Percentiles rank a stretch among this genome's conserved stretches.
Evolutionary conservation across 2,888 invertebrate genomes (phyloP).

Genomic region (Leptura quadrifasciata): DNA sequence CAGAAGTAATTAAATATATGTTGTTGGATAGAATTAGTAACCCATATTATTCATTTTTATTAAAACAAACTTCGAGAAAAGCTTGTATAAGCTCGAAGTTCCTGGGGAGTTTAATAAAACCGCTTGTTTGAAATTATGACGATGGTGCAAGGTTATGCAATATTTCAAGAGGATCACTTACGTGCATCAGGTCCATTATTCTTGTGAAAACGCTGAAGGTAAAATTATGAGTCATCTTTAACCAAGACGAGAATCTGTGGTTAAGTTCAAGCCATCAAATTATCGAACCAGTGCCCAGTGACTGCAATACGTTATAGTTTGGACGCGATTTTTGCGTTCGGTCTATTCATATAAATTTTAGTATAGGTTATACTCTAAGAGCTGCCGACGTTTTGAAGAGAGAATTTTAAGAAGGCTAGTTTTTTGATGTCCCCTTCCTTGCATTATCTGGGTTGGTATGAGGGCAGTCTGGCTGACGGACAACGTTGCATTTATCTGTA

Average conservation of each 20-base stretch:
- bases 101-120: slow-evolving; percentile 19
- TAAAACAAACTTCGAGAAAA: not conserved
- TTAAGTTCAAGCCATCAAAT: slow-evolving; percentile 54
- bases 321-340: not conserved
- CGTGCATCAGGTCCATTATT: slow-evolving; percentile 23
- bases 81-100: not conserved
- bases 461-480: too few species aligned
- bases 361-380: not conserved
- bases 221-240: slow-evolving; percentile 28
- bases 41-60: not conserved
- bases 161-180: slow-evolving; percentile 20
- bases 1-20: not conserved
- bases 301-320: slow-evolving; percentile 49
- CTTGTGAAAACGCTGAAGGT: not conserved
- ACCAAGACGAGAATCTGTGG: slow-evolving; percentile 50
- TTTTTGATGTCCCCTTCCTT: too few species aligned
- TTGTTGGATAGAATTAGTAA: not conserved
- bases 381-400: too few species aligned
- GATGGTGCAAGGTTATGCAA: slow-evolving; percentile 18
- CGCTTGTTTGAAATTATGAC: slow-evolving; percentile 16
- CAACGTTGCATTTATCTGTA: too few species aligned
- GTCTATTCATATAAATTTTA: not conserved
- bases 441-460: too few species aligned
- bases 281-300: slow-evolving; percentile 48
- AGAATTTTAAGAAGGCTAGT: too few species aligned